phyloP scores from a whole-genome alignment of 1,140 invertebrate species.

The Microplitis demolitor region DNA sequence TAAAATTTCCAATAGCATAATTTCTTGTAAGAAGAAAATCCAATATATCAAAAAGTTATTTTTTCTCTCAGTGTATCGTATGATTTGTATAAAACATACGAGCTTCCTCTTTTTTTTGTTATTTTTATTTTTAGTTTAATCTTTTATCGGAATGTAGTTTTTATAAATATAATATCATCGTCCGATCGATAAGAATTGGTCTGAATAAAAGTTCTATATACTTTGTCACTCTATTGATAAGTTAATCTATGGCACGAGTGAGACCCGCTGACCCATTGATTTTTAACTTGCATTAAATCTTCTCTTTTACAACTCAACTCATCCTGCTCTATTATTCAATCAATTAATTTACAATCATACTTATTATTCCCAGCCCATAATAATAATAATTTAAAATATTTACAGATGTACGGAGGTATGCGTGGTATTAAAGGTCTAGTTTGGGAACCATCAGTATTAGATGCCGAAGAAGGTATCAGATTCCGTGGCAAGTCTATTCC shows the following conservation, averaged over 20 bases:
- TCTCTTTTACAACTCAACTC: not conserved
- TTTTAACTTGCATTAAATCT: not conserved
- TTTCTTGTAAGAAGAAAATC: too few relatives aligned
- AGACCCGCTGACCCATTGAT: not conserved
- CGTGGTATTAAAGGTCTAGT: conserved; percentile 93
- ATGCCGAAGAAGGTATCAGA: conserved; percentile 93
- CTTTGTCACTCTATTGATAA: not conserved
- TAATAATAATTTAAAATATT: too few relatives aligned
- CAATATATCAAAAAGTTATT: too few relatives aligned
- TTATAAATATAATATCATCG: not conserved
- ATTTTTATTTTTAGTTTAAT: too few relatives aligned
- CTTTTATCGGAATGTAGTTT: not conserved
- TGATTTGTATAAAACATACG: too few relatives aligned
- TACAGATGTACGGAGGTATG: conserved; percentile 96
- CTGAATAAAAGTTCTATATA: too few relatives aligned
- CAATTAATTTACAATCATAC: not conserved
- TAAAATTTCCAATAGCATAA: too few relatives aligned
- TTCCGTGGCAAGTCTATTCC: conserved; percentile 96
- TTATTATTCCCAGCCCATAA: too few relatives aligned
- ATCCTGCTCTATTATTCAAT: not conserved
- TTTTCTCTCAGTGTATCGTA: too few relatives aligned
- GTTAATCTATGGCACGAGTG: not conserved
- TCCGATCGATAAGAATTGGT: too few relatives aligned
- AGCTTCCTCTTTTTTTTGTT: too few relatives aligned
- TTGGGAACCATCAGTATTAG: conserved; percentile 93